Percentiles rank a stretch among this genome's conserved stretches.
Conservation (phyloP, 92 coral and sea anemone species). For the Siderastrea siderea region DNA sequence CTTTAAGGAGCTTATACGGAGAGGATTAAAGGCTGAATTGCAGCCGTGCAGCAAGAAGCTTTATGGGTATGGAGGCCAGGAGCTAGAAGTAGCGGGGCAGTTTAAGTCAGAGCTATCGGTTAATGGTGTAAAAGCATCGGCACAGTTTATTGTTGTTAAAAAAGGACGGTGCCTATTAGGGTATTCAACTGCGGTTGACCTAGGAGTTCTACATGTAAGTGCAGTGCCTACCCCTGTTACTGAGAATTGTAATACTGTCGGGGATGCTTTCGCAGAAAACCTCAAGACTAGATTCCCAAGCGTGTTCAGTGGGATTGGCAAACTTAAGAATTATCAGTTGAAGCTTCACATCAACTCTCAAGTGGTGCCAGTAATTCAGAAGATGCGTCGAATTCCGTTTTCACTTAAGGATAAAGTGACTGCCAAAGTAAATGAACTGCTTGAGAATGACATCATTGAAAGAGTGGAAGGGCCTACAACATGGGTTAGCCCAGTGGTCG, state of each 20-base stretch:
- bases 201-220: conserved; percentile 66
- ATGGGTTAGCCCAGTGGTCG: conserved; percentile 47
- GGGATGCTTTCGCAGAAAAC: conserved; percentile 10
- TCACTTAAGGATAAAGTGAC: conserved; percentile 57
- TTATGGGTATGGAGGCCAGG: conserved; percentile 61
- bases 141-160: conserved; percentile 62
- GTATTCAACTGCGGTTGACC: conserved; percentile 48
- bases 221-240: conserved; percentile 31
- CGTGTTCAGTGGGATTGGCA: conserved; percentile 69
- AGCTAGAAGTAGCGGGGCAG: conserved; percentile 62
- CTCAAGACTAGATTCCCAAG: conserved; percentile 66
- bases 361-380: conserved; percentile 63
- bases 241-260: conserved; percentile 47
- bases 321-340: conserved; percentile 66
- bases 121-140: neutral
- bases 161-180: conserved; percentile 72
- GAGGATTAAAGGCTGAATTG: conserved; percentile 53
- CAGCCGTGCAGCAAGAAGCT: conserved; percentile 44
- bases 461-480: conserved; percentile 32
- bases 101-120: conserved; percentile 54
- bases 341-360: conserved; percentile 45
- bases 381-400: conserved; percentile 65
- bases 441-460: conserved; percentile 66
- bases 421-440: conserved; percentile 62
- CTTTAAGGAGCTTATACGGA: conserved; percentile 32